Conservation (phyloP, 2,797 vertebrate species). For the Enteromius trimaculatus region DNA sequence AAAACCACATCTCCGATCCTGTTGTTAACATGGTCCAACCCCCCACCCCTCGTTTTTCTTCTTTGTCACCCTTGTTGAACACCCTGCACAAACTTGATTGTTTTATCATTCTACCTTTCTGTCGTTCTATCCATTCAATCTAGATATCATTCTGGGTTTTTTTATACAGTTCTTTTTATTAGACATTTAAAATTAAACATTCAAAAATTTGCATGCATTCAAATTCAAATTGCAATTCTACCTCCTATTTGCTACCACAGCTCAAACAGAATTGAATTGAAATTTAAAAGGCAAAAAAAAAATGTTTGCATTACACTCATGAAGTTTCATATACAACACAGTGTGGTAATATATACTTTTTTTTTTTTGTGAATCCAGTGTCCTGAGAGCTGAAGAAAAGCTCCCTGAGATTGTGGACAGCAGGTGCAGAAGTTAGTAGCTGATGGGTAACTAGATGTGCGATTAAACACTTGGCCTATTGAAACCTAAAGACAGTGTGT, state of each 20-base stretch:
- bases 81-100: no score
- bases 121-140: background rate
- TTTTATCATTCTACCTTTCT: background rate
- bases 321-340: background rate
- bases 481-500: slow-evolving; percentile 1
- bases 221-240: background rate
- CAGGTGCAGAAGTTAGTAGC: background rate
- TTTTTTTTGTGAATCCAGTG: background rate
- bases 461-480: slow-evolving; percentile 39
- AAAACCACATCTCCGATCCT: no score
- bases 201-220: background rate
- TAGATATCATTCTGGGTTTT: background rate
- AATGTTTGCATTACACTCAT: background rate
- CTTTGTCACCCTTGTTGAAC: no score
- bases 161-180: background rate
- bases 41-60: no score
- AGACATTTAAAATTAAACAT: background rate
- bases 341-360: background rate
- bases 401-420: background rate
- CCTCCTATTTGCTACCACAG: background rate
- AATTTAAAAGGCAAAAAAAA: background rate
- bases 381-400: background rate
- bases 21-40: no score
- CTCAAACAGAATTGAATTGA: background rate
- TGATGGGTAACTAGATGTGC: slow-evolving; percentile 34